Evolutionary conservation across 2,888 invertebrate genomes (phyloP), one percentile per base, ranked within the genome.

Genomic region (Tetrapedia diversipes): DNA sequence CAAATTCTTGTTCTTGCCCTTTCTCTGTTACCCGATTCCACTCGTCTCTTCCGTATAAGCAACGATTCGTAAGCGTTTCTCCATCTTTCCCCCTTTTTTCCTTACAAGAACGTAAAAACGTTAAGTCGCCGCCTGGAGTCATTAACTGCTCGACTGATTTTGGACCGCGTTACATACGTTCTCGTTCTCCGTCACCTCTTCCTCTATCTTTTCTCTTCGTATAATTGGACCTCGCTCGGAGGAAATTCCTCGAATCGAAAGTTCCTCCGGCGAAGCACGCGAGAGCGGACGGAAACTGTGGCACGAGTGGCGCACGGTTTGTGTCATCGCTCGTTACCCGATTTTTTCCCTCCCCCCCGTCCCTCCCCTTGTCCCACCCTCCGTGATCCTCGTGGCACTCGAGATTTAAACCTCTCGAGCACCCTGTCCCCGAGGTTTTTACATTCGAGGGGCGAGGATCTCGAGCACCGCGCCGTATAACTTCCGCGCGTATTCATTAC

Each of bases 301-400:
- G 16, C 32, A 37, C 34, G 61, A 61, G 61, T 61, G 34, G n/a
- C 34, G 6, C 43, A n/a, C n/a, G 19, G 49, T 37, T 49, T 37
- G 27, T 32, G 37, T 49, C 37, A 63, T 63, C 49, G n/a, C 49
- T 63, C 63, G 63, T 63, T 63, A 63, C 63, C 63, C 37, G 27
- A 63, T 49, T 63, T 34, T 24, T 34, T 29, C 37, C 16, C n/a
- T 14, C 8, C 22, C 19, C 7, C n/a, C 16, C 14, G 1, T 8
- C n/a, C 14, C 32, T 27, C n/a, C n/a, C n/a, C n/a, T n/a, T n/a
- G n/a, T n/a, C n/a, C n/a, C n/a, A n/a, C n/a, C n/a, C n/a, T n/a
- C n/a, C n/a, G n/a, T n/a, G 47, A 49, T 49, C 47, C 24, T 49
- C 14, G n/a, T 27, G 2, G 7, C 61, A 39, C 63, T 63, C 37